Conservation (phyloP, 2,888 invertebrate species). For the Hyles lineata region DNA sequence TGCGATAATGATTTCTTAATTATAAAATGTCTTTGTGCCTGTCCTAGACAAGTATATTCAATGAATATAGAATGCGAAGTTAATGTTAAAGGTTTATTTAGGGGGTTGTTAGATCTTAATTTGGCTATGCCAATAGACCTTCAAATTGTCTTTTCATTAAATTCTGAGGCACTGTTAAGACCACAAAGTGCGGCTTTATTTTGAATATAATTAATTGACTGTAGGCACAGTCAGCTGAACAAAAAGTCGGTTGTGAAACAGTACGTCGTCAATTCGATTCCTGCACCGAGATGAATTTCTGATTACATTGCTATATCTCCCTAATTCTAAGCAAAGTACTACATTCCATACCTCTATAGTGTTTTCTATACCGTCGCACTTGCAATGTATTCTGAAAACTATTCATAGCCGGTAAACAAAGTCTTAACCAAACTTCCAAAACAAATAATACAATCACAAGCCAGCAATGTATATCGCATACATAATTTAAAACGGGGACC, state of each 20-base stretch:
- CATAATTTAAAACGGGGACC: slow-evolving; percentile 47
- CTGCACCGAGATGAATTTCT: no score
- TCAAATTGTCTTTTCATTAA: background rate
- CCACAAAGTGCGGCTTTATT: no score
- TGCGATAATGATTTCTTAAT: slow-evolving; percentile 23
- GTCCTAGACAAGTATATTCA: slow-evolving; percentile 8
- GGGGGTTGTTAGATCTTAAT: background rate
- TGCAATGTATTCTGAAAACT: no score
- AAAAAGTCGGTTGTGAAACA: no score
- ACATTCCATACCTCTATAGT: no score
- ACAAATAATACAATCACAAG: slow-evolving; percentile 9
- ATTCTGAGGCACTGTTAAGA: background rate
- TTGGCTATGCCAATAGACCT: background rate
- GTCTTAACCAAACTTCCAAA: background rate
- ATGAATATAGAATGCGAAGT: background rate
- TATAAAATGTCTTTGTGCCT: background rate
- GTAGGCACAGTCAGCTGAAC: no score
- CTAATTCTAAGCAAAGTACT: no score
- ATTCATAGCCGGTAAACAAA: background rate
- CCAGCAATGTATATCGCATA: slow-evolving; percentile 48
- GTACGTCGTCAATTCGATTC: no score
- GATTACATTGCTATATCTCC: no score
- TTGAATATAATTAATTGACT: no score
- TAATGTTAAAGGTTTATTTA: background rate
- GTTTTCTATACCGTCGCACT: no score